Conservation (phyloP, 2,888 invertebrate species). For the Scaptomyza polygonia region DNA sequence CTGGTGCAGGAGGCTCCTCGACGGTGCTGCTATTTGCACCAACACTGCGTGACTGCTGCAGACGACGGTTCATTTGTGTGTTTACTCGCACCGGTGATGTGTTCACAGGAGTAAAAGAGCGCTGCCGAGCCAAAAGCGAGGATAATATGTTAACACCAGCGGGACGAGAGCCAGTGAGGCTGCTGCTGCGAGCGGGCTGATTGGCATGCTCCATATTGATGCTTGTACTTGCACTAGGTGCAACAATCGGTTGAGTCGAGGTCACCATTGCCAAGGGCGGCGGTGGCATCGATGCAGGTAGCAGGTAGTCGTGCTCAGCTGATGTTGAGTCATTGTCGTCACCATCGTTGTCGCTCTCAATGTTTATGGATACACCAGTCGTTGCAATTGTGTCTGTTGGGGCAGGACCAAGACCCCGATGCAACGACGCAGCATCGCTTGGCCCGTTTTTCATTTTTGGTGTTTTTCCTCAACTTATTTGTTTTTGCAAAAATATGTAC, state of each 20-base stretch:
- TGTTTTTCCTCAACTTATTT: conserved; percentile 20
- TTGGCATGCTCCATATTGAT: conserved; percentile 63
- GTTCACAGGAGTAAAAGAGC: conserved; percentile 58
- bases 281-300: conserved; percentile 47
- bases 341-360: conserved; percentile 54
- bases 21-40: conserved; percentile 37
- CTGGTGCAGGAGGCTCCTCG: conserved; percentile 36
- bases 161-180: conserved; percentile 34
- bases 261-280: conserved; percentile 44
- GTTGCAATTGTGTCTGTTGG: conserved; percentile 12
- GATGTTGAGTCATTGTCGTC: conserved; percentile 75
- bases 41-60: conserved; percentile 55
- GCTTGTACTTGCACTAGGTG: conserved; percentile 43
- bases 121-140: conserved; percentile 56
- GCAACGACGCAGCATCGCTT: conserved; percentile 54
- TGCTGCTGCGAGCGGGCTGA: conserved; percentile 31
- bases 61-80: conserved; percentile 60
- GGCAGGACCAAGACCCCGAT: conserved; percentile 33
- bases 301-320: conserved; percentile 66
- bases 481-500: conserved; percentile 24
- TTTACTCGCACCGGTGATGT: conserved; percentile 50
- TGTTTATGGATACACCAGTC: conserved; percentile 33
- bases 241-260: conserved; percentile 32
- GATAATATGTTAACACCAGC: conserved; percentile 63
- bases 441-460: conserved; percentile 62